A percentile compares a stretch with the other conserved stretches of the same genome.
These are phyloP conservation scores for Amia ocellicauda DNA, from an alignment of 2,113 vertebrate genomes.

Conservation along the genomic window DNA sequence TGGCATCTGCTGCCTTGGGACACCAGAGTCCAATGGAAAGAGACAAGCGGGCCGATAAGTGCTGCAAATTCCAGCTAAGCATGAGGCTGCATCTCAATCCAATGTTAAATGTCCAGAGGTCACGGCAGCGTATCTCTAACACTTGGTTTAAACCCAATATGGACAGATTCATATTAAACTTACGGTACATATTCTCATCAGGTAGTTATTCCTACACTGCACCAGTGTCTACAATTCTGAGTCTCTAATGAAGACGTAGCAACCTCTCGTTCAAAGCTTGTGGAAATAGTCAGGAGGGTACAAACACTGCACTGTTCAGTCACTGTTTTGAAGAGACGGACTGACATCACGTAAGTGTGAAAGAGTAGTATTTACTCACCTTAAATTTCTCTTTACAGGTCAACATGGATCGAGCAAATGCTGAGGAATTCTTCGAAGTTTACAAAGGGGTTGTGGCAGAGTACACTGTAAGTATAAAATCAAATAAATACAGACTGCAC, in stretches of 20 bases:
- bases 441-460: conserved; percentile 88
- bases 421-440: conserved; percentile 91
- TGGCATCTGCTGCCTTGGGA: neutral
- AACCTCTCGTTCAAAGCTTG: neutral
- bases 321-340: too few species aligned
- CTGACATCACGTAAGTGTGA: too few species aligned
- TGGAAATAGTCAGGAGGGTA: neutral
- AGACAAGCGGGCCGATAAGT: conserved; percentile 1
- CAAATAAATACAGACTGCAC: neutral
- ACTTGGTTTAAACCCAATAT: too few species aligned
- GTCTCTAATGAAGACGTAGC: neutral
- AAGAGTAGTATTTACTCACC: too few species aligned
- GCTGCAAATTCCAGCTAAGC: neutral
- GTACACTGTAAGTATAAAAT: conserved; percentile 76
- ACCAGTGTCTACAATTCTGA: neutral
- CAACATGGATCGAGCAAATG: conserved; percentile 79
- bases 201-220: neutral
- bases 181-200: too few species aligned
- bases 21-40: neutral
- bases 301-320: too few species aligned
- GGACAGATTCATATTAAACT: too few species aligned
- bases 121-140: too few species aligned
- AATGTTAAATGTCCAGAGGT: neutral
- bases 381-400: conserved; percentile 63
- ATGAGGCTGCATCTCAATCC: neutral